Percentiles rank a stretch among this genome's conserved stretches.
These are phyloP conservation scores for Cebidichthys violaceus DNA, from an alignment of 2,113 vertebrate genomes.

Conservation along the genomic window DNA sequence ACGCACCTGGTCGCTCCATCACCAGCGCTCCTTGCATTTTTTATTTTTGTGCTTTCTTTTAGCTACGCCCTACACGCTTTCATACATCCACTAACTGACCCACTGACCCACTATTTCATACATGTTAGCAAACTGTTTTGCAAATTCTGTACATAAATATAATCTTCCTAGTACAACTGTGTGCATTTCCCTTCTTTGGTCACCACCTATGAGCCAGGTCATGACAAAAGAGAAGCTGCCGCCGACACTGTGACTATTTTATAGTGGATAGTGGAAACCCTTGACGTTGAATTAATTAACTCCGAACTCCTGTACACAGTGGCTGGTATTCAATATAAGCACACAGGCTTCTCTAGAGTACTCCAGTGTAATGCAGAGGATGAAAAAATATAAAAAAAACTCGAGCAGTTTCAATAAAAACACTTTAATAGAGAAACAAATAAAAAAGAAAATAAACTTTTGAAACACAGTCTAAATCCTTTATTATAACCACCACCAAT, in stretches of 20 bases:
- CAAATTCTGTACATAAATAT: not conserved
- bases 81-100: not conserved
- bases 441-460: slow-evolving; percentile 75
- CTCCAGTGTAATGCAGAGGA: not conserved
- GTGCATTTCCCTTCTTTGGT: not conserved
- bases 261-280: not conserved
- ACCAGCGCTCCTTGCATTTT: not conserved
- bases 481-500: slow-evolving; percentile 82
- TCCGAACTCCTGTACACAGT: not conserved
- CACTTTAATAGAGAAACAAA: slow-evolving; percentile 84
- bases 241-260: not conserved
- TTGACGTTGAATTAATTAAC: not conserved
- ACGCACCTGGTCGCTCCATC: not conserved
- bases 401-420: slow-evolving; percentile 71
- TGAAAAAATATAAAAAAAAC: slow-evolving; percentile 12
- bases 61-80: not conserved
- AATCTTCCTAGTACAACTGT: not conserved
- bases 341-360: not conserved
- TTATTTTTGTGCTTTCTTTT: too few relatives aligned
- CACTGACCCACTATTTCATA: not conserved
- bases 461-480: slow-evolving; percentile 80
- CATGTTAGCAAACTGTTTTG: not conserved
- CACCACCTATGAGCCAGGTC: not conserved
- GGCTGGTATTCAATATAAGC: not conserved
- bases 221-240: not conserved